Conservation (phyloP, 2,797 vertebrate species). For the Lithobates sylvaticus region DNA sequence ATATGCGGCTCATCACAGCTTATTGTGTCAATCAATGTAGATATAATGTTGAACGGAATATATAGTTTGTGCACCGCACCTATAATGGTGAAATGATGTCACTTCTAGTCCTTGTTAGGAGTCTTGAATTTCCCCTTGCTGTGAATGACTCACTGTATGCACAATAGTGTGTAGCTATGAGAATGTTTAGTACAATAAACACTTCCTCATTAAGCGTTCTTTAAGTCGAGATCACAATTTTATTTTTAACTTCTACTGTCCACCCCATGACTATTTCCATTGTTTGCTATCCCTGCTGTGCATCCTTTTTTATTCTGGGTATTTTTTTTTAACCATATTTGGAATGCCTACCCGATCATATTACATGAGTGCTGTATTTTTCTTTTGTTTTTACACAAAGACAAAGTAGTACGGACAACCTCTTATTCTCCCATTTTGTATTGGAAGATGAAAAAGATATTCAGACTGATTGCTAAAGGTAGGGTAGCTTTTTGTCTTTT, state of each 20-base stretch:
- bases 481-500: no score
- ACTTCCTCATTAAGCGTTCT: slow-evolving; percentile 10
- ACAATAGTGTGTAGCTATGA: not conserved
- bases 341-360: no score
- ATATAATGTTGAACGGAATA: not conserved
- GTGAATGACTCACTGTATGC: not conserved
- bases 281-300: not conserved
- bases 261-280: not conserved
- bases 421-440: no score
- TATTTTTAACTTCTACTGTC: slow-evolving; percentile 17
- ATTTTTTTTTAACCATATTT: not conserved
- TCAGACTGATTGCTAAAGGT: no score
- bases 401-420: no score
- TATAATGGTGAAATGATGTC: not conserved
- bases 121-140: slow-evolving; percentile 34
- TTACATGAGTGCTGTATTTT: no score
- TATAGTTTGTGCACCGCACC: not conserved
- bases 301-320: not conserved
- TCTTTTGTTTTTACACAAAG: no score
- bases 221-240: not conserved
- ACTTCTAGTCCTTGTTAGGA: not conserved
- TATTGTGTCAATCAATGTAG: not conserved
- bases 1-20: not conserved
- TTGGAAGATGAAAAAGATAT: no score
- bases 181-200: not conserved